Evolutionary conservation across 2,113 vertebrate species (phyloP).

Genomic region (Spheniscus mendiculus): DNA sequence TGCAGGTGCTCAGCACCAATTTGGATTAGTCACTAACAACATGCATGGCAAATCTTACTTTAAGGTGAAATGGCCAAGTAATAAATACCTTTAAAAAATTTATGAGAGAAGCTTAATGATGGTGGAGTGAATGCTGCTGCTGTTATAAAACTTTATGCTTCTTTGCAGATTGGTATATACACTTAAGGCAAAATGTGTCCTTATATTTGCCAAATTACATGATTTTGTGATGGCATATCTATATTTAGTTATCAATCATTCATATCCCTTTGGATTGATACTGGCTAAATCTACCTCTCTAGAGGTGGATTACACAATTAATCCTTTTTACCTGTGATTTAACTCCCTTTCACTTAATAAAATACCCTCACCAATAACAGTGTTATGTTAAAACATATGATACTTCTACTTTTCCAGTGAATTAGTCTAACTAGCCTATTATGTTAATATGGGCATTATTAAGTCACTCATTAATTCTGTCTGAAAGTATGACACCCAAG

Average conservation of each 20-base stretch:
- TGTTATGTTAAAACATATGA: constrained; percentile 10
- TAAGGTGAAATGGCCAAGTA: neutral
- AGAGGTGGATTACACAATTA: neutral
- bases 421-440: constrained; percentile 45
- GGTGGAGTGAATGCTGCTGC: neutral
- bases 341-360: neutral
- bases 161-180: neutral
- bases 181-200: neutral
- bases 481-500: constrained; percentile 36
- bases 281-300: neutral
- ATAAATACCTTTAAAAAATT: neutral
- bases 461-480: constrained; percentile 50
- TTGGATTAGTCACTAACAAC: neutral
- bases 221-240: neutral
- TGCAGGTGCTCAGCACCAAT: neutral
- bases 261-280: neutral
- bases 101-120: neutral
- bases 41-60: neutral
- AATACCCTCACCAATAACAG: neutral
- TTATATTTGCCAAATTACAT: neutral
- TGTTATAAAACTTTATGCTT: neutral
- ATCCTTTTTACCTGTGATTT: neutral
- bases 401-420: constrained; percentile 24
- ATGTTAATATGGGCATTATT: constrained; percentile 35
- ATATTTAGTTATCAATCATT: neutral